phyloP scores from a whole-genome alignment of 2,113 vertebrate species.

The Oncorhynchus clarkii region DNA sequence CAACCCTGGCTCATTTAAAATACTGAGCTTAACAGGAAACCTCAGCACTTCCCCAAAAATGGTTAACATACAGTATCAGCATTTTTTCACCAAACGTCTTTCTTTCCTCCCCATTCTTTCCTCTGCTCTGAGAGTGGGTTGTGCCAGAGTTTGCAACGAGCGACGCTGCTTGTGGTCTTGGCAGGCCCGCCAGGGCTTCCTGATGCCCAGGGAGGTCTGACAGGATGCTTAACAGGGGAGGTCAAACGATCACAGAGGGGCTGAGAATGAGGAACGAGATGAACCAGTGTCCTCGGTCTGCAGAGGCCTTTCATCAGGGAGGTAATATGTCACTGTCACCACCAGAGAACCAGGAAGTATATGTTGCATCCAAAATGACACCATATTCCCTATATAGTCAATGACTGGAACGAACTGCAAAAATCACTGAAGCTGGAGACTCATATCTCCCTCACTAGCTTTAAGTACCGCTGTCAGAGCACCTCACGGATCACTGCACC shows the following conservation, averaged over 20 bases:
- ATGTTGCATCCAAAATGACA: not conserved
- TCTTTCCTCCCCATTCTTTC: conserved; percentile 36
- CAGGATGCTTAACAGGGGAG: not conserved
- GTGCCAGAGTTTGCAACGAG: conserved; percentile 19
- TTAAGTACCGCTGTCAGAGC: too few relatives aligned
- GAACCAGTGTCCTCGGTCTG: not conserved
- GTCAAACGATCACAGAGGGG: conserved; percentile 24
- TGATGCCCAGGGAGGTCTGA: conserved; percentile 5
- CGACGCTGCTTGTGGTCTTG: conserved; percentile 25
- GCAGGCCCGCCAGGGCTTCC: conserved; percentile 16
- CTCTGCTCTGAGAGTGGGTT: conserved; percentile 25
- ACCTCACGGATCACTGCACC: too few relatives aligned
- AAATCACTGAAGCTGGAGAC: too few relatives aligned
- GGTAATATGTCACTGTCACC: conserved; percentile 41
- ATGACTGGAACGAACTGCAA: too few relatives aligned
- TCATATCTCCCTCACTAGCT: too few relatives aligned
- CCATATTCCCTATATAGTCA: not conserved
- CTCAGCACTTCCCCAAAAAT: conserved; percentile 54
- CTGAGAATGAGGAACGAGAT: conserved; percentile 13
- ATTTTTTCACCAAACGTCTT: conserved; percentile 44
- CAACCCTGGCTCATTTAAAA: conserved; percentile 44
- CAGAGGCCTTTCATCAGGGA: conserved; percentile 35
- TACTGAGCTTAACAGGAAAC: conserved; percentile 46
- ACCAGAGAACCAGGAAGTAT: not conserved
- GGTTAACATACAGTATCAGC: conserved; percentile 53